These are phyloP conservation scores for Poeciliopsis paucimaculata DNA, from an alignment of 2,797 vertebrate species.

Conservation along the genomic window DNA sequence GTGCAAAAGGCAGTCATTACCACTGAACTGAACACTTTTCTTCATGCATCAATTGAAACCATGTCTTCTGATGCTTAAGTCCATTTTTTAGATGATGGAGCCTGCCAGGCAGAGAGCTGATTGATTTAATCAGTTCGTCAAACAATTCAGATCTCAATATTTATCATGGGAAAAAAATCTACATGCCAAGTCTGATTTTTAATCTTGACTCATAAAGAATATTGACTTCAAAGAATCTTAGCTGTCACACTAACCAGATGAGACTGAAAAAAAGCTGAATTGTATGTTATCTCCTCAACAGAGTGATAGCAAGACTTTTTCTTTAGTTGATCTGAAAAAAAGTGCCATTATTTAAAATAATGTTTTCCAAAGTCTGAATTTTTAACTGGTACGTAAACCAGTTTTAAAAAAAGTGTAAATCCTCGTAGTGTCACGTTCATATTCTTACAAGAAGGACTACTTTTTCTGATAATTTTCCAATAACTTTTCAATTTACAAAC, in stretches of 20 bases:
- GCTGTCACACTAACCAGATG: not conserved
- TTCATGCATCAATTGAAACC: no score
- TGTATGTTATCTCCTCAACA: not conserved
- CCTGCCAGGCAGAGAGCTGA: not conserved
- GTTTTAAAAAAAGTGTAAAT: no score
- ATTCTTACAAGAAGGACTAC: not conserved
- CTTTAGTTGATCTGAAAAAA: not conserved
- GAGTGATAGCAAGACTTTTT: not conserved
- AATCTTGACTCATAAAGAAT: not conserved
- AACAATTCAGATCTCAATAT: not conserved
- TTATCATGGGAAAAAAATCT: not conserved
- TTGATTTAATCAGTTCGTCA: not conserved
- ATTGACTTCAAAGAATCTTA: not conserved
- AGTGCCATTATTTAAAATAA: not conserved
- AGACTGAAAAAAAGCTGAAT: not conserved
- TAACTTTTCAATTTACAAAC: not conserved
- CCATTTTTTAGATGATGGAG: no score
- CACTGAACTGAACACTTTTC: no score
- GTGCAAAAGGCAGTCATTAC: no score
- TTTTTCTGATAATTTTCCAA: not conserved
- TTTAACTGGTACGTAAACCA: not conserved
- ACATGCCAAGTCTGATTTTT: not conserved
- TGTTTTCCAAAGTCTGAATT: not conserved
- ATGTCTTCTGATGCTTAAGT: no score
- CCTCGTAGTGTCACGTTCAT: not conserved